These are phyloP conservation scores for Phania funesta DNA, from an alignment of 2,888 invertebrate species.

Conservation along the genomic window DNA sequence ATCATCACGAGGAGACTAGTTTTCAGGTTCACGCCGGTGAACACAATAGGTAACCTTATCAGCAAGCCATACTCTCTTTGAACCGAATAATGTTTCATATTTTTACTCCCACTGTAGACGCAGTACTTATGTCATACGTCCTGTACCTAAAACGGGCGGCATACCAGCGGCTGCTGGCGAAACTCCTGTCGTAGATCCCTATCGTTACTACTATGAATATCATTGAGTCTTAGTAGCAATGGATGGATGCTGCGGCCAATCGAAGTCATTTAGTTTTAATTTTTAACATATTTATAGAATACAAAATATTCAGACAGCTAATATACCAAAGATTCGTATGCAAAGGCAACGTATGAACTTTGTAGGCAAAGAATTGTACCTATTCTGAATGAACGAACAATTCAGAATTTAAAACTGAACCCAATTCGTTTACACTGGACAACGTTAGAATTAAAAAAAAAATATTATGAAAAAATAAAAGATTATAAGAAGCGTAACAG, in stretches of 20 bases:
- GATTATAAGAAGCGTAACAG: neutral
- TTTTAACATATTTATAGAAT: constrained; percentile 44
- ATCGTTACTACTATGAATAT: constrained; percentile 83
- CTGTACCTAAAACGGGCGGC: constrained; percentile 80
- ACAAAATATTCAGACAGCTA: constrained; percentile 61
- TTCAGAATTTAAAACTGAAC: constrained; percentile 1
- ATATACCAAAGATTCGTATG: constrained; percentile 55
- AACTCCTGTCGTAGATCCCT: constrained; percentile 82
- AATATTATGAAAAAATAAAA: neutral
- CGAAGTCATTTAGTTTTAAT: constrained; percentile 63
- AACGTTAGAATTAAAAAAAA: neutral
- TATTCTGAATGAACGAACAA: constrained; percentile 48
- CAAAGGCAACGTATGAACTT: neutral
- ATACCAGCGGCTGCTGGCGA: constrained; percentile 72
- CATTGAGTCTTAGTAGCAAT: constrained; percentile 70
- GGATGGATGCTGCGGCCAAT: constrained; percentile 10
- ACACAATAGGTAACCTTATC: constrained; percentile 82
- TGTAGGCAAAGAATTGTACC: constrained; percentile 50
- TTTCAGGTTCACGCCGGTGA: constrained; percentile 86
- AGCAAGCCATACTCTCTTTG: neutral
- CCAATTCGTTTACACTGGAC: neutral
- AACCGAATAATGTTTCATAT: neutral
- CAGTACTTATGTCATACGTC: constrained; percentile 84
- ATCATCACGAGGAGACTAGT: constrained; percentile 84
- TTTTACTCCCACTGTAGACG: constrained; percentile 80